Evolutionary conservation across 1,140 invertebrate species (phyloP), one percentile per base, ranked within the genome.

Genomic region (Orius insidiosus): DNA sequence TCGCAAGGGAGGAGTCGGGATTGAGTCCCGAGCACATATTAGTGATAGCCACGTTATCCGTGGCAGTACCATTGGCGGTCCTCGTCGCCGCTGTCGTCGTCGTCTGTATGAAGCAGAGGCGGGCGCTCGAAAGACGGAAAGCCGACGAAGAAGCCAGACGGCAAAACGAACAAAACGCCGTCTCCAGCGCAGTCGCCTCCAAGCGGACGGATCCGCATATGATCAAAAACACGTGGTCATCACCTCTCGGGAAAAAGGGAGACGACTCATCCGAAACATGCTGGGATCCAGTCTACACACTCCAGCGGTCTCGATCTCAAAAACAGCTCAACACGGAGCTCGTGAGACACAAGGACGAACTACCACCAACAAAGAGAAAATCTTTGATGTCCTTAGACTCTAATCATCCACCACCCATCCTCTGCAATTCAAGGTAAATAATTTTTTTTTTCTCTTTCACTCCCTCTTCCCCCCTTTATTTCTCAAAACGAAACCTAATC

Each of bases 111-210:
- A 81, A 86, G 61, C 69, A 78, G 33, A 69, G 79, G 14, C 72
- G 82, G 32, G 79, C 83, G 58, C 70, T 78, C 9, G 79, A 82
- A 45, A 75, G 78, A 56, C 74, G 75, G 24, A 73, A 76, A 35
- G 83, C 85, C 4, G 86, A 92, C 59, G 83, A 85, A 35, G 82
- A 89, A 58, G 85, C 85, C 10, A 67, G 85, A 7, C 71, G 83
- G 31, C 86, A 93, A 60, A 93, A 93, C 63, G 86, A 88, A 60
- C 76, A 83, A 54, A 92, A 93, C 65, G 78, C 81, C 4, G 78
- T 81, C 54, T 76, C 73, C 63, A 76, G 68, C 53, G 74, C 63
- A 46, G 60, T 67, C 54, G 63, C 60, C 38, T 51, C 59, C 32
- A 68, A 68, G 46, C 51, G 63, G 2, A 65, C 65, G 2, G 72